phyloP scores from a whole-genome alignment of 2,797 vertebrate species.

The Notolabrus celidotus region DNA sequence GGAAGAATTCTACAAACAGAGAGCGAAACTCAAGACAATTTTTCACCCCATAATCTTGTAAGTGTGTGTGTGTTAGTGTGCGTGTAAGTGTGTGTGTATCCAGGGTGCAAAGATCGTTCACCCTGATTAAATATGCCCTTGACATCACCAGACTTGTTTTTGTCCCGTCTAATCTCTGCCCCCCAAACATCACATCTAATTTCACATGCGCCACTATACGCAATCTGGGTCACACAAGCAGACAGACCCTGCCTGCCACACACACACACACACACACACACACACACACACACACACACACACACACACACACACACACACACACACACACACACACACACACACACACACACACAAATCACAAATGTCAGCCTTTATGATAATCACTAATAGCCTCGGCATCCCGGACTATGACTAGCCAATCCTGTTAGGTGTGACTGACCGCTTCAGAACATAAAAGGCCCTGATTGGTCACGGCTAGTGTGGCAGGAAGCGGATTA shows the following conservation, averaged over 20 bases:
- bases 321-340: slow-evolving; percentile 37
- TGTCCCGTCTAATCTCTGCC: slow-evolving; percentile 56
- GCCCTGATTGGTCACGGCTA: slow-evolving; percentile 79
- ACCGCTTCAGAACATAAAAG: slow-evolving; percentile 76
- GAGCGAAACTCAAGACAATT: too few species aligned
- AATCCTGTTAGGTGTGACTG: slow-evolving; percentile 82
- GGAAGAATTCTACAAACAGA: too few species aligned
- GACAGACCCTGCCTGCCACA: slow-evolving; percentile 55
- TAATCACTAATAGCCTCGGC: slow-evolving; percentile 67
- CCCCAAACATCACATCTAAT: slow-evolving; percentile 61
- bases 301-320: slow-evolving; percentile 21
- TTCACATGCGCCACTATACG: slow-evolving; percentile 31
- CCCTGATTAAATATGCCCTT: slow-evolving; percentile 41
- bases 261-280: slow-evolving; percentile 25
- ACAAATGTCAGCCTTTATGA: slow-evolving; percentile 65
- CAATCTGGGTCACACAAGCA: slow-evolving; percentile 74
- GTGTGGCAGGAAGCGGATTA: slow-evolving; percentile 80
- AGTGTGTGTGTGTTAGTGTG: too few species aligned
- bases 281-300: slow-evolving; percentile 34
- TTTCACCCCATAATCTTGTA: too few species aligned
- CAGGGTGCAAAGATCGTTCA: slow-evolving; percentile 4
- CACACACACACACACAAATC: slow-evolving; percentile 29
- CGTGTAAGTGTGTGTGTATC: background rate
- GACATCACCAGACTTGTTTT: slow-evolving; percentile 55
- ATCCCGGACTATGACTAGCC: slow-evolving; percentile 67